Conservation (phyloP, 2,113 vertebrate species). For the Cervus canadensis region DNA sequence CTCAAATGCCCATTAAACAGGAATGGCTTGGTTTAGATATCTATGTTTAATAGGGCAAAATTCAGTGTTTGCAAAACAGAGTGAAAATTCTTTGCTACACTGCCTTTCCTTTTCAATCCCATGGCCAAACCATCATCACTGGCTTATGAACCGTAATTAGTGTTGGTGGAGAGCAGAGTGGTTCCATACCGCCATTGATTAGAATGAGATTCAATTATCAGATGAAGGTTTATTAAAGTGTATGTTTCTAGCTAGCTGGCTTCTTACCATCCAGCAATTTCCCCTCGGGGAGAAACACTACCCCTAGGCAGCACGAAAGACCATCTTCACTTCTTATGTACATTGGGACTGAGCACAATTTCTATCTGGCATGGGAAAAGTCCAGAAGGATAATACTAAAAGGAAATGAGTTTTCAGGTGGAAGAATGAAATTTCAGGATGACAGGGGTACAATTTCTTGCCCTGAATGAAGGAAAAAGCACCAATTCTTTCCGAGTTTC, state of each 20-base stretch:
- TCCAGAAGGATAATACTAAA: constrained; percentile 21
- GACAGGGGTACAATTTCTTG: constrained; percentile 47
- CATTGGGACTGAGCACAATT: neutral
- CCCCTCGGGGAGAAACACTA: neutral
- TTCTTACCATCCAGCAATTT: neutral
- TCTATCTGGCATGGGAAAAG: neutral
- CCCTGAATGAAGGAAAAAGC: constrained; percentile 9
- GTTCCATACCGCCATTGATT: neutral
- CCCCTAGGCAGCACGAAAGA: neutral
- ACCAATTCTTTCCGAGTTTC: neutral
- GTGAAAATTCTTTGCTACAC: neutral
- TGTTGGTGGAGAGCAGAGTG: neutral
- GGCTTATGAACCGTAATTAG: neutral
- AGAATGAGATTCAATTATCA: neutral
- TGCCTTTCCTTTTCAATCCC: neutral
- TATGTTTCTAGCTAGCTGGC: neutral
- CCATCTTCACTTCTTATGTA: neutral
- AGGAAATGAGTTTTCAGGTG: constrained; percentile 45
- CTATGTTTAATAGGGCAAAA: neutral
- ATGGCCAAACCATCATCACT: neutral
- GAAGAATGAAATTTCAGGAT: constrained; percentile 31
- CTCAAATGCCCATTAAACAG: neutral
- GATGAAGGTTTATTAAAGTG: constrained; percentile 4
- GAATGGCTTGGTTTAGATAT: neutral
- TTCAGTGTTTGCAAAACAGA: neutral